Conservation (phyloP, 2,888 invertebrate species). For the Heliconius erato region DNA sequence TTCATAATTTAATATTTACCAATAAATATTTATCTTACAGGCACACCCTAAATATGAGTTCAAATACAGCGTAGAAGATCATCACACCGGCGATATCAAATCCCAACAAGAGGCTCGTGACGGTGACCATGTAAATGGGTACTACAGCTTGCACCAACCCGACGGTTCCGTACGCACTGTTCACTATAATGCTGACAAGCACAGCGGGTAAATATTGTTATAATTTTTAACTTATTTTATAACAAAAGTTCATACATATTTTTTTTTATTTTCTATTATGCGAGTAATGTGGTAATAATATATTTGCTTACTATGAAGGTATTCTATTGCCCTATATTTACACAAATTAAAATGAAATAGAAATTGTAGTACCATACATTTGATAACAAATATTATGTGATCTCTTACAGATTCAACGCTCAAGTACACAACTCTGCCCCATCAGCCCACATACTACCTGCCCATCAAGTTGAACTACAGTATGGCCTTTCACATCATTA, state of each 20-base stretch:
- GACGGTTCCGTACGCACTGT: slow-evolving; percentile 85
- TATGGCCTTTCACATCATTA: slow-evolving; percentile 27
- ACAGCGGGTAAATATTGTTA: slow-evolving; percentile 78
- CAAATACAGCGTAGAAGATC: slow-evolving; percentile 83
- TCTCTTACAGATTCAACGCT: slow-evolving; percentile 82
- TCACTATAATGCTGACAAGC: slow-evolving; percentile 86
- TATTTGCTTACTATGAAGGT: not conserved
- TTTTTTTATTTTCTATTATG: too few relatives aligned
- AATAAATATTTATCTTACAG: slow-evolving; percentile 53
- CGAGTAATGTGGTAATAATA: not conserved
- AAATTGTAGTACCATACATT: not conserved
- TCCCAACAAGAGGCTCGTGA: slow-evolving; percentile 83
- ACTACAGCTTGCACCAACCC: slow-evolving; percentile 84
- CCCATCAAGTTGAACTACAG: slow-evolving; percentile 50
- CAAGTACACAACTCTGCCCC: slow-evolving; percentile 83
- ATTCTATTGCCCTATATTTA: not conserved
- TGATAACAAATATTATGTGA: not conserved
- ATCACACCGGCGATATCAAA: slow-evolving; percentile 85
- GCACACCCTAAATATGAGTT: slow-evolving; percentile 84
- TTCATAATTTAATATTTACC: not conserved
- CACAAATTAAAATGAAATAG: not conserved
- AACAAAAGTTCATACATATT: not conserved
- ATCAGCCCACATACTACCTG: slow-evolving; percentile 59
- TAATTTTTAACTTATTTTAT: too few relatives aligned
- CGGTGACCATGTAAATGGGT: slow-evolving; percentile 81